A percentile compares a stretch with the other conserved stretches of the same genome.
These are phyloP conservation scores for Chelonia mydas DNA, from an alignment of 2,797 vertebrate species.

Conservation along the genomic window DNA sequence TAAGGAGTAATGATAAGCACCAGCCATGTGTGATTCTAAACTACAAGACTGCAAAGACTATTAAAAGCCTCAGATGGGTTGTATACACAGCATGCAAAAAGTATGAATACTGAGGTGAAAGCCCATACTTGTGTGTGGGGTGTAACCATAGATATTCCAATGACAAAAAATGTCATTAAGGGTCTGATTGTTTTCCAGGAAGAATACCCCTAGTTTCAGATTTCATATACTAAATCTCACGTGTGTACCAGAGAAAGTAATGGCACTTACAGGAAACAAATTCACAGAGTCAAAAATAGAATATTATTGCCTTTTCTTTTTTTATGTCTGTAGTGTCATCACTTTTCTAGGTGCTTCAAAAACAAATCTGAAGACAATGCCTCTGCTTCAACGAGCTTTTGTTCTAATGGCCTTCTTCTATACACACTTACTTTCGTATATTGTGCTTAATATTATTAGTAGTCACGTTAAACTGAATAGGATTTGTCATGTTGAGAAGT, in stretches of 20 bases:
- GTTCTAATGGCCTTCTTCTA: neutral
- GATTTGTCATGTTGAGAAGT: neutral
- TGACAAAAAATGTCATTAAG: neutral
- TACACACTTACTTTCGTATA: neutral
- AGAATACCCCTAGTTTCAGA: neutral
- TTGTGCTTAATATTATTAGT: neutral
- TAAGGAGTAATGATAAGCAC: neutral
- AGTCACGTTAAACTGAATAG: neutral
- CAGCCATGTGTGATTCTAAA: neutral
- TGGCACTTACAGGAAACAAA: neutral
- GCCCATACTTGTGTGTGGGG: neutral
- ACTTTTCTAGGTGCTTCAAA: neutral
- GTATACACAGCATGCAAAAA: neutral
- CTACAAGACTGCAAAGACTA: neutral
- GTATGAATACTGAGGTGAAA: accelerated
- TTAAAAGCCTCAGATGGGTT: neutral
- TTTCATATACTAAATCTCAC: neutral
- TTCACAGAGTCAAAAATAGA: neutral
- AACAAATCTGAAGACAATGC: neutral
- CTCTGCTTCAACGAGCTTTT: neutral
- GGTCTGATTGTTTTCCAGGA: neutral
- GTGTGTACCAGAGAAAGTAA: neutral
- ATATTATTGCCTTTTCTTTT: neutral
- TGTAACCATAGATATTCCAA: neutral
- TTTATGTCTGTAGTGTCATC: neutral